These are phyloP conservation scores for Osmerus mordax DNA, from an alignment of 2,113 vertebrate species.

Conservation along the genomic window DNA sequence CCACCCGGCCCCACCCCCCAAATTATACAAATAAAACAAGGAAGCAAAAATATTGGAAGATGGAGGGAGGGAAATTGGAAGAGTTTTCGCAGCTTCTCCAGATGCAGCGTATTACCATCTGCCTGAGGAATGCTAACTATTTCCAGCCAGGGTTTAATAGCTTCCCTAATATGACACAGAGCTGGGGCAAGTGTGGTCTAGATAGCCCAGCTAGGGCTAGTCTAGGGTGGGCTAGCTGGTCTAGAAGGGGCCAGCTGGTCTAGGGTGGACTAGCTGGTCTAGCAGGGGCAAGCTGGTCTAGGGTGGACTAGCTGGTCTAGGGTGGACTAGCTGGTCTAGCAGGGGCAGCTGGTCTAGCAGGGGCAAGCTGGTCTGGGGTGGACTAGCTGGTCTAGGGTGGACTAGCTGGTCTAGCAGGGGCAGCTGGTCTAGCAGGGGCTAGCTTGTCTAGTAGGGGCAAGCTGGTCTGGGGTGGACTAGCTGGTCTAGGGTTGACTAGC, in stretches of 20 bases:
- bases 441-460: not conserved
- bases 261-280: too few relatives aligned
- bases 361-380: too few relatives aligned
- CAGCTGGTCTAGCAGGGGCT: not conserved
- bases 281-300: too few relatives aligned
- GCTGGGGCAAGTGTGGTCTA: conserved; percentile 17
- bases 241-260: too few relatives aligned
- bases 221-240: too few relatives aligned
- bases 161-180: conserved; percentile 58
- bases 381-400: conserved; percentile 2
- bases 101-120: conserved; percentile 61
- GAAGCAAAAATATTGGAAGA: conserved; percentile 41
- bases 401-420: not conserved
- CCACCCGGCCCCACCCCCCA: conserved; percentile 44
- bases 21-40: conserved; percentile 32
- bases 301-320: not conserved
- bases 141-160: conserved; percentile 63
- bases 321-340: not conserved
- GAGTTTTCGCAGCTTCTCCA: conserved; percentile 49
- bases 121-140: conserved; percentile 63
- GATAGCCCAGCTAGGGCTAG: too few relatives aligned
- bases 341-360: too few relatives aligned
- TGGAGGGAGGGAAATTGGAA: conserved; percentile 38
- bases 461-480: too few relatives aligned
- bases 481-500: not conserved